Conservation (phyloP, 2,888 invertebrate species). For the Hypercompe scribonia region DNA sequence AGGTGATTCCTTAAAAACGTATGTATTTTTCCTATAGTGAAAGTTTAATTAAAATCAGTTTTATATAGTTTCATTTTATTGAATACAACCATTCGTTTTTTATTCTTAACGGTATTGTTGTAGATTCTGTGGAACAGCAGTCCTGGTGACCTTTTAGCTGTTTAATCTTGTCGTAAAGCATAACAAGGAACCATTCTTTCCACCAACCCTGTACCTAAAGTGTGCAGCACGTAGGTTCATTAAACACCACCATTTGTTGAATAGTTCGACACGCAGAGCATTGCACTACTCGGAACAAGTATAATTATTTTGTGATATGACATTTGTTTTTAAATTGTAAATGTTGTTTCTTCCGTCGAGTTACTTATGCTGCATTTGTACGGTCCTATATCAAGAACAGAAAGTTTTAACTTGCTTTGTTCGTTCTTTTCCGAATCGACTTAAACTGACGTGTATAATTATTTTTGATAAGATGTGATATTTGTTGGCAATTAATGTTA, state of each 20-base stretch:
- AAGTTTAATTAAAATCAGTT: not conserved
- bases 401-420: not conserved
- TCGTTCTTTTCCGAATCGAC: too few species aligned
- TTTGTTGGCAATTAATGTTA: not conserved
- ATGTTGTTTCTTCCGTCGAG: conserved; percentile 3
- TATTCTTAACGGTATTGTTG: not conserved
- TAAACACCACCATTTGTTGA: conserved; percentile 25
- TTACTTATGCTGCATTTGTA: not conserved
- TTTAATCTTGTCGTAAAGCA: not conserved
- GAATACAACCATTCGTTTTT: not conserved
- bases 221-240: conserved; percentile 24
- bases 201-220: conserved; percentile 26
- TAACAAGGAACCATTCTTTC: not conserved
- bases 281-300: conserved; percentile 55
- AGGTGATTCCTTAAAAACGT: too few species aligned
- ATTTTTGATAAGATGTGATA: too few species aligned
- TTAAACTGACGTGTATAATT: too few species aligned
- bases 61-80: not conserved
- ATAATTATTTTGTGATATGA: conserved; percentile 51
- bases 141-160: not conserved
- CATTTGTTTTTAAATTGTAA: conserved; percentile 20
- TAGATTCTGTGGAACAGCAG: not conserved
- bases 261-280: conserved; percentile 38
- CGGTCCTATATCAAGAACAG: not conserved
- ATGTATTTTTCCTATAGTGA: too few species aligned